Percentiles rank a stretch among this genome's conserved stretches.
phyloP scores from a whole-genome alignment of 2,888 invertebrate species.

The Nematopogon swammerdamellus region DNA sequence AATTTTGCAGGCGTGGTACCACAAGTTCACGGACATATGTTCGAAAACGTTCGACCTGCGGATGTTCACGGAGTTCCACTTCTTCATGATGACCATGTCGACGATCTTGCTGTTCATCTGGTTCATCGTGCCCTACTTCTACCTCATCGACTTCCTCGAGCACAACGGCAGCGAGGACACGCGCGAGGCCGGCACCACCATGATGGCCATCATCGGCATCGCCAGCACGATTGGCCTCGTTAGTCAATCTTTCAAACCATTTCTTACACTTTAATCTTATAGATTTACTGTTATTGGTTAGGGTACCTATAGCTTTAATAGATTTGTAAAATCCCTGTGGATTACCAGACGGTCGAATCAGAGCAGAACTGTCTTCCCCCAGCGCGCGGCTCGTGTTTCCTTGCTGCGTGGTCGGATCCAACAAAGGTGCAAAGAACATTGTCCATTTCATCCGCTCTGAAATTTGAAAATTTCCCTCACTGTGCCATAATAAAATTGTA shows the following conservation, averaged over 20 bases:
- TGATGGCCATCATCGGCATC: conserved; percentile 83
- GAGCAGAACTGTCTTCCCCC: no score
- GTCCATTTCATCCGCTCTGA: no score
- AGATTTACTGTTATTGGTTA: no score
- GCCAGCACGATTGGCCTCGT: conserved; percentile 90
- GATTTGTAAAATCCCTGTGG: no score
- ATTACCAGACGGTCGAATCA: no score
- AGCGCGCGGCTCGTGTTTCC: no score
- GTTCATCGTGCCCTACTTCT: conserved; percentile 95
- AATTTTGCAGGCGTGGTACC: conserved; percentile 75
- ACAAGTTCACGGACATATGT: conserved; percentile 61
- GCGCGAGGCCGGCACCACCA: conserved; percentile 65
- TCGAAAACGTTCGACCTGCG: conserved; percentile 79
- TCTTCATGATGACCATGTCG: conserved; percentile 81
- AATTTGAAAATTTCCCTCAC: no score
- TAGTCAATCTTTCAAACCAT: no score
- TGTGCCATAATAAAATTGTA: no score
- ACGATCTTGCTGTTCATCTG: conserved; percentile 88
- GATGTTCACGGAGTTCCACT: conserved; percentile 78
- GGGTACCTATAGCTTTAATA: no score
- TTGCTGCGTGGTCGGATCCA: no score
- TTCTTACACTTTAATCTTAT: conserved; percentile 1
- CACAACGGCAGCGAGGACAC: conserved; percentile 59
- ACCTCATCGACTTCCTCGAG: conserved; percentile 78
- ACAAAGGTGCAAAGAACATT: no score